Evolutionary conservation across 2,113 vertebrate genomes (phyloP), one percentile per base, ranked within the genome.

Genomic region (Chaenogobius annularis): DNA sequence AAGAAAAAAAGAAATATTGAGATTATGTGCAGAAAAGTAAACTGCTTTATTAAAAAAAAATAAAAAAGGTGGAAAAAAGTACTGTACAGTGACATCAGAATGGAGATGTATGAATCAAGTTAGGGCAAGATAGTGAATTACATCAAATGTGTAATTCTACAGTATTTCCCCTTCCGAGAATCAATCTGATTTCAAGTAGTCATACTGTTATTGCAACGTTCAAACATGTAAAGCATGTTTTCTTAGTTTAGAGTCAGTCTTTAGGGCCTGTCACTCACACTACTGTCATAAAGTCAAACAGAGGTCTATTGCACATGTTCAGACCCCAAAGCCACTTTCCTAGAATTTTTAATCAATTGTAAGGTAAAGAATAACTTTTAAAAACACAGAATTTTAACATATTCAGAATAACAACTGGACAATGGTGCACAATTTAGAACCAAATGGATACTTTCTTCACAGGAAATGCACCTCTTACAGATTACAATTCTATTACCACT

Each of bases 161-260:
- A 10, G 10, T 55, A 10, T 55, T 55, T 35, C 35, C 6, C 43
- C 5, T 44, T 6, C 11, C 20, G 20, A 56, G n/a, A 9, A 55
- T 55, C 3, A 55, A 55, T 55, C 20, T 55, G 3, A 56, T 56
- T 10, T 56, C 23, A 59, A 59, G 35, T 59, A 67, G 46, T 65
- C 46, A 79, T 31, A 75, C 61, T 59, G 56, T 59, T 31, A 26
- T 15, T 59, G 23, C 23, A 26, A 31, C 17, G 14, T 59, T 31
- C 56, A 59, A 59, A 31, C 8, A 59, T 59, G 23, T 15, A 59
- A 26, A 35, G 26, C 56, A 31, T 35, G 26, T 61, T 61, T 61
- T 10, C 58, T 35, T 35, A 17, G 31, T 61, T 58, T 58, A 26
- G 55, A 14, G 55, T 20, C 3, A 10, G 54, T 26, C 23, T 58